Evolutionary conservation across 2,888 invertebrate genomes (phyloP), one percentile per base, ranked within the genome.

Genomic region (Nasonia oneida): DNA sequence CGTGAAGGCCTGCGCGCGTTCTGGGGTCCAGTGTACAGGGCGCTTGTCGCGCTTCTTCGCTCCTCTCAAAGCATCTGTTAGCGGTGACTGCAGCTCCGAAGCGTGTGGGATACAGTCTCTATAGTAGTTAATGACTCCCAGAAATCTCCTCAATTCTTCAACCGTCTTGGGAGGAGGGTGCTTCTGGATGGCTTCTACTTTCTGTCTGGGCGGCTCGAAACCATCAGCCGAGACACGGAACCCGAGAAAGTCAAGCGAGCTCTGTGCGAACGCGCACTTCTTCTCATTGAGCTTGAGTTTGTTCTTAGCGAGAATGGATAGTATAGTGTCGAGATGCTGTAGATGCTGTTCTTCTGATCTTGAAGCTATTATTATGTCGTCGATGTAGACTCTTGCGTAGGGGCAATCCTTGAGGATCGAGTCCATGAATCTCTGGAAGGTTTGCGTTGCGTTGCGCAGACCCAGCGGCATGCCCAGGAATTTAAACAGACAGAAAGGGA

Each of bases 341-440:
- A n/a, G 29, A 29, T 29, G 33, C 29, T 84, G 80, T n/a, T 86
- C 57, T 50, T 83, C 75, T 14, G 10, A 18, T 15, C 15, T 70
- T 12, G 85, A 82, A 1, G n/a, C 42, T 0, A 84, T 47, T 2
- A 81, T n/a, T 3, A 80, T 29, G 29, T 86, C 77, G 53, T n/a
- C n/a, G 2, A 86, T 83, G 37, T 80, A 84, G 47, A 37, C 4
- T 14, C 23, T 8, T 10, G 84, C 77, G 23, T 47, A 86, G 3
- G 75, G 71, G 0, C 80, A 18, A 29, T 57, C 64, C n/a, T 77
- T 14, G 37, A 84, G 67, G 3, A 84, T 29, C 1, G 8, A 6
- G 57, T 86, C 47, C 50, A 86, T 86, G 14, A 42, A 29, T 15
- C 86, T 18, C 42, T 86, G 84, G 4, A 84, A 86, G 0, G 84